phyloP scores from a whole-genome alignment of 2,888 invertebrate species.

The Ypsolopha sequella region DNA sequence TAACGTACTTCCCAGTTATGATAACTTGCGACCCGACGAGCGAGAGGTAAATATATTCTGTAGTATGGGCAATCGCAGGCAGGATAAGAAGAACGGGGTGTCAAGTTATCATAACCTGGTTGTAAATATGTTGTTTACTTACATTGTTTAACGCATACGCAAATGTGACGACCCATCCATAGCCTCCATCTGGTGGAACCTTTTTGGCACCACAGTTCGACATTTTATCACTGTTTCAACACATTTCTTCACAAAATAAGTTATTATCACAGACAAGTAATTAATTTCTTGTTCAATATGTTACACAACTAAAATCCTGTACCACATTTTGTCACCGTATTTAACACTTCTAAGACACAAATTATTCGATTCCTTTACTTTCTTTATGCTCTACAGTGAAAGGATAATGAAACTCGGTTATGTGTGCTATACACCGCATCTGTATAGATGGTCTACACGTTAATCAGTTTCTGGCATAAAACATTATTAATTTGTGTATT shows the following conservation, averaged over 20 bases:
- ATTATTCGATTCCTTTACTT: not conserved
- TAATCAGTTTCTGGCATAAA: not conserved
- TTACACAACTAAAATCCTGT: too few relatives aligned
- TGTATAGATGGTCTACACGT: not conserved
- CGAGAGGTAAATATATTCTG: too few relatives aligned
- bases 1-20: too few relatives aligned
- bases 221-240: conserved; percentile 27
- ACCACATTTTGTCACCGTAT: too few relatives aligned
- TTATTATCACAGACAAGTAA: not conserved
- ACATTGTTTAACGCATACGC: conserved; percentile 74
- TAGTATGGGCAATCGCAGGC: too few relatives aligned
- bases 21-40: too few relatives aligned
- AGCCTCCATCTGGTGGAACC: conserved; percentile 75
- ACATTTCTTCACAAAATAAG: conserved; percentile 19
- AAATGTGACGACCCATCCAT: conserved; percentile 74
- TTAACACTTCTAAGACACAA: too few relatives aligned
- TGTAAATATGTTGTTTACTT: conserved; percentile 38
- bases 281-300: too few relatives aligned
- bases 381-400: not conserved
- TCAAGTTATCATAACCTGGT: too few relatives aligned
- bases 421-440: too few relatives aligned
- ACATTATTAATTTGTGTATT: conserved; percentile 6
- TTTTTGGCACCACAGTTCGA: conserved; percentile 32
- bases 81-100: too few relatives aligned
- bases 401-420: not conserved